Base-by-base conservation (phyloP, 2,888 invertebrate genomes). In the Apamea monoglypha region DNA sequence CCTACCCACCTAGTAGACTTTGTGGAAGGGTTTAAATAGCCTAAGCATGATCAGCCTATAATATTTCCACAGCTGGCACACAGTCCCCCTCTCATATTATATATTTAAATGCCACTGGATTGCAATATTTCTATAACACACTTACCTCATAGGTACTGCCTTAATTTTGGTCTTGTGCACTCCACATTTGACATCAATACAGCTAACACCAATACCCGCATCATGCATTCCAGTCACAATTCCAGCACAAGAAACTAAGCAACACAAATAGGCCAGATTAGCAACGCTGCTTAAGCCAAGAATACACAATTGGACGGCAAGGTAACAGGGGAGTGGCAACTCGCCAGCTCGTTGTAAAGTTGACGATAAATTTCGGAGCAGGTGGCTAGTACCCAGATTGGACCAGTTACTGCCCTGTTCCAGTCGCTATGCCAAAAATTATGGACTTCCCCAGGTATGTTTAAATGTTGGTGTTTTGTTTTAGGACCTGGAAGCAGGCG, bases 321-420 rank as follows among this genome's bases (percentile, higher is more conserved):
- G 84, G 84, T 81, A 87, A 80, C 84, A 83, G 78, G 50, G 85
- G 90, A 90, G 92, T 94, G 94, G 94, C 94, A 93, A 87, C 89
- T 87, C 90, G 94, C 94, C 94, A 94, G 92, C 88, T 88, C 85
- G 90, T 88, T 94, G 94, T 94, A 93, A 91, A 91, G 91, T 91
- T 89, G 91, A 74, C 91, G 88, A 93, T 94, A 94, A 93, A 93
- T 94, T 87, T 82, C 63, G 92, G 79, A 88, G 90, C 94, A 94
- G 94, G 94, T 94, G 94, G 87, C 88, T 71, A 78, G 75, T 79
- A 76, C 86, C 87, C 78, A 76, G 77, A 81, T 77, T 82, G 85
- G 90, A 59, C 87, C 80, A 78, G 81, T 85, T 78, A 79, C 44
- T 87, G 74, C 69, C 81, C 82, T 82, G 87, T 78, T 81, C 78